phyloP scores from a whole-genome alignment of 1,140 invertebrate species.

The Drosophila guanche region DNA sequence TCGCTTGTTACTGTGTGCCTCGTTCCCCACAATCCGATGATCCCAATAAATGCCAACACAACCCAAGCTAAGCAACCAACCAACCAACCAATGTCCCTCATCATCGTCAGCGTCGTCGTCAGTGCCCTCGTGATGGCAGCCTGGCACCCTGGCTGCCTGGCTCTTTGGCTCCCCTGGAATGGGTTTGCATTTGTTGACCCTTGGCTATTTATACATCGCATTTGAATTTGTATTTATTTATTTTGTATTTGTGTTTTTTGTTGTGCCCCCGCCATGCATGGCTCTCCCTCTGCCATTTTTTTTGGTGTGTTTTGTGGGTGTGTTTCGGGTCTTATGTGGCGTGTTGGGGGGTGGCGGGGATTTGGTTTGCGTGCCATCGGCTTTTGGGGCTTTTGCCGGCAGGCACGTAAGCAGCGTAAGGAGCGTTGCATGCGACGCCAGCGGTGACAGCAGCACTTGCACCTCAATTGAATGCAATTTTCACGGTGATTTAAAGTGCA shows the following conservation, averaged over 20 bases:
- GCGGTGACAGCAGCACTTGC: no score
- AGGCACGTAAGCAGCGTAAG: no score
- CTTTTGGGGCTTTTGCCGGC: no score
- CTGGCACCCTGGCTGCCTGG: neutral
- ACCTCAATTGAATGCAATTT: no score
- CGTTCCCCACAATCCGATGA: constrained; percentile 22
- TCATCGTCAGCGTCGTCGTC: constrained; percentile 2
- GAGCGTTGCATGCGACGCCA: no score
- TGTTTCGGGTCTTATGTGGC: no score
- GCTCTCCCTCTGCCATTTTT: no score
- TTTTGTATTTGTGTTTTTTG: constrained; percentile 15
- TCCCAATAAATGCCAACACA: constrained; percentile 30
- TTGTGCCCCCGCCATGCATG: neutral
- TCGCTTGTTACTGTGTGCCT: constrained; percentile 1
- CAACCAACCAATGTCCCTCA: constrained; percentile 3
- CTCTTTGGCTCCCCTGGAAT: neutral
- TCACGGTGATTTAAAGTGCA: no score
- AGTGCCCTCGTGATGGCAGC: neutral
- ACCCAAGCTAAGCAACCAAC: no score
- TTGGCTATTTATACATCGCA: constrained; percentile 38
- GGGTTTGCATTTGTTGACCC: constrained; percentile 10
- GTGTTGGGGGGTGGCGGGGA: no score
- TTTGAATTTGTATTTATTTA: constrained; percentile 8
- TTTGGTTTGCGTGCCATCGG: no score
- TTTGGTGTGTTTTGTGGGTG: no score